Conservation (phyloP, 1,140 invertebrate species). For the Nephila pilipes region DNA sequence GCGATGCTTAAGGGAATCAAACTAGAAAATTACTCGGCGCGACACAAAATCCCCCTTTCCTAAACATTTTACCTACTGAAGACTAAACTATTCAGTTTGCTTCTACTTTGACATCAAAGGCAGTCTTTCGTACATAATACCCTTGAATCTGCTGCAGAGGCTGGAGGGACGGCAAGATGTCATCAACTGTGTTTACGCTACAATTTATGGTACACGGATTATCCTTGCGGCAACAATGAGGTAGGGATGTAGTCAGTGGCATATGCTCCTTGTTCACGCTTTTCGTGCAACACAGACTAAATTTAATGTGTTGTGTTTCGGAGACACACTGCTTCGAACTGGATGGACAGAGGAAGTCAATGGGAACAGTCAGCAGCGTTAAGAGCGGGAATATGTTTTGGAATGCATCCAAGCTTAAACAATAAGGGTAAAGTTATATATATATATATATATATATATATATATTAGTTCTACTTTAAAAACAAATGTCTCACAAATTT, state of each 20-base stretch:
- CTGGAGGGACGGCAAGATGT: conserved; percentile 26
- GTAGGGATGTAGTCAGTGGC: conserved; percentile 3
- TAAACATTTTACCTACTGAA: conserved; percentile 35
- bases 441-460: too few relatives aligned
- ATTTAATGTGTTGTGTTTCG: conserved; percentile 11
- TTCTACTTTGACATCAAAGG: conserved; percentile 48
- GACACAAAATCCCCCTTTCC: not conserved
- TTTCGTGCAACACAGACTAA: conserved; percentile 15
- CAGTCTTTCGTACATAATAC: conserved; percentile 54
- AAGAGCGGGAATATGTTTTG: not conserved
- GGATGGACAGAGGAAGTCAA: not conserved
- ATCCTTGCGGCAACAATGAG: conserved; percentile 41
- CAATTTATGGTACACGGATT: conserved; percentile 45
- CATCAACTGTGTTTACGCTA: conserved; percentile 51
- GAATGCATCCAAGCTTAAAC: too few relatives aligned
- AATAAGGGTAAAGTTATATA: too few relatives aligned
- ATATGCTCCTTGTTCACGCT: conserved; percentile 28
- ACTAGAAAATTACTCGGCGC: not conserved
- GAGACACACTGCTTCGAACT: not conserved
- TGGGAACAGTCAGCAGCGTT: not conserved
- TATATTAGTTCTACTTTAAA: too few relatives aligned
- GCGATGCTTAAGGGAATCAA: not conserved
- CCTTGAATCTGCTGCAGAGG: not conserved
- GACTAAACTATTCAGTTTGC: conserved; percentile 5
- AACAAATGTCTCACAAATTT: too few relatives aligned